Conservation (phyloP, 2,888 invertebrate genomes). For the Drosophila limbata region DNA sequence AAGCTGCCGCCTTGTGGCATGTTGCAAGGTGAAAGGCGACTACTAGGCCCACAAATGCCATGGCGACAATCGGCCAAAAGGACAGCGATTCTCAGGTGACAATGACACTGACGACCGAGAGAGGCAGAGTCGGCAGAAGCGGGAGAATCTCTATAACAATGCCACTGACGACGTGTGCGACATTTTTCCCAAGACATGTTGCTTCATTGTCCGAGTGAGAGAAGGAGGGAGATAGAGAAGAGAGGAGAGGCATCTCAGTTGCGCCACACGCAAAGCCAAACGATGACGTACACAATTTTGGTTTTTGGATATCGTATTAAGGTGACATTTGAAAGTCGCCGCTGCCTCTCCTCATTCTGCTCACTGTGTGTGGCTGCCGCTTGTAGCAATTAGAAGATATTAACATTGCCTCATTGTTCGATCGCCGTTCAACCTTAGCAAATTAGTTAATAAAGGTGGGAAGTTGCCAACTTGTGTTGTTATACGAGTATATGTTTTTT, state of each 20-base stretch:
- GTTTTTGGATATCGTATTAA: conserved; percentile 66
- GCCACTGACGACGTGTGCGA: conserved; percentile 58
- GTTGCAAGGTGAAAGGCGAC: conserved; percentile 15
- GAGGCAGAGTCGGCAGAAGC: not conserved
- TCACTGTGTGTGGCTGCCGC: conserved; percentile 34
- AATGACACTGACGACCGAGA: conserved; percentile 45
- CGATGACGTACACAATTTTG: conserved; percentile 67
- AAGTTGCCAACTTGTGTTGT: conserved; percentile 63
- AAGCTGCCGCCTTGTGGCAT: conserved; percentile 30
- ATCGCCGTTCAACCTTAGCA: conserved; percentile 63
- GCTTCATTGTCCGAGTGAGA: conserved; percentile 34
- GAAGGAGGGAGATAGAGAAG: conserved; percentile 2
- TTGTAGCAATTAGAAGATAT: conserved; percentile 72
- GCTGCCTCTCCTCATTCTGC: not conserved
- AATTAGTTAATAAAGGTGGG: conserved; percentile 82
- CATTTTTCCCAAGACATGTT: conserved; percentile 69
- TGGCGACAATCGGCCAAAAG: conserved; percentile 20
- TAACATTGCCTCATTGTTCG: conserved; percentile 58
- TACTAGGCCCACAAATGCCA: conserved; percentile 9
- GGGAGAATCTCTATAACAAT: conserved; percentile 28
- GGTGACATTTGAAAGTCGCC: conserved; percentile 64
- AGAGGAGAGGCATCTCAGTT: conserved; percentile 13
- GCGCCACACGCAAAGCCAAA: conserved; percentile 69
- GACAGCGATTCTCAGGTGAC: conserved; percentile 61
- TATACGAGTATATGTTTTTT: conserved; percentile 31